phyloP scores from a whole-genome alignment of 2,888 invertebrate species.

The Caenorhabditis wallacei region DNA sequence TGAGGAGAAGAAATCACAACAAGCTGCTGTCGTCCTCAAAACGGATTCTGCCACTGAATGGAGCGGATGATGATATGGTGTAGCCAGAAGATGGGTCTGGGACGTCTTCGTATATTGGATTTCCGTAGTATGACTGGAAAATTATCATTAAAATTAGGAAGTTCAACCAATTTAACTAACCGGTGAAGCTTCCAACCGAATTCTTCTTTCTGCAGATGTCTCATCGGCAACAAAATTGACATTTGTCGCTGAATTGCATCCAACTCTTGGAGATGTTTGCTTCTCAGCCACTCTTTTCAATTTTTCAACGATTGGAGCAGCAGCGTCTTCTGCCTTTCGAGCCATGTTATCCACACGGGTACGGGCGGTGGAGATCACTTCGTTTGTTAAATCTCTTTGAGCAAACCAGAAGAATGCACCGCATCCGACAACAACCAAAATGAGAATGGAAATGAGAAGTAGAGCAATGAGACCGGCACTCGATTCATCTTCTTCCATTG shows the following conservation, averaged over 20 bases:
- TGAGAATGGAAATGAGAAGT: conserved; percentile 43
- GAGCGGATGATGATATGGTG: conserved; percentile 26
- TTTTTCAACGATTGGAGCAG: conserved; percentile 61
- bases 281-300: conserved; percentile 22
- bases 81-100: conserved; percentile 25
- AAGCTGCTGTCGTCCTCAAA: conserved; percentile 44
- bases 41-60: conserved; percentile 46
- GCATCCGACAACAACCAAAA: conserved; percentile 30
- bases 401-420: conserved; percentile 44
- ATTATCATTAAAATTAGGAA: background rate
- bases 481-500: conserved; percentile 35
- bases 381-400: conserved; percentile 37
- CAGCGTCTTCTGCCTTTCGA: conserved; percentile 50
- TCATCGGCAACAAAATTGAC: conserved; percentile 62
- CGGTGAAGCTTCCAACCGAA: conserved; percentile 50
- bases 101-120: conserved; percentile 62
- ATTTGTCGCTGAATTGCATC: conserved; percentile 53
- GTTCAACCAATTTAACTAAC: conserved; percentile 26
- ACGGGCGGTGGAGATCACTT: conserved; percentile 47
- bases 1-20: background rate
- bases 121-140: conserved; percentile 58
- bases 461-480: conserved; percentile 27
- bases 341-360: conserved; percentile 59
- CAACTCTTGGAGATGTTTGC: conserved; percentile 40
- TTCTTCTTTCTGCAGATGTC: conserved; percentile 38